Percentiles rank a stretch among this genome's conserved stretches.
Evolutionary conservation across 2,797 vertebrate species (phyloP).

Genomic region (Dromococcyx pavoninus): DNA sequence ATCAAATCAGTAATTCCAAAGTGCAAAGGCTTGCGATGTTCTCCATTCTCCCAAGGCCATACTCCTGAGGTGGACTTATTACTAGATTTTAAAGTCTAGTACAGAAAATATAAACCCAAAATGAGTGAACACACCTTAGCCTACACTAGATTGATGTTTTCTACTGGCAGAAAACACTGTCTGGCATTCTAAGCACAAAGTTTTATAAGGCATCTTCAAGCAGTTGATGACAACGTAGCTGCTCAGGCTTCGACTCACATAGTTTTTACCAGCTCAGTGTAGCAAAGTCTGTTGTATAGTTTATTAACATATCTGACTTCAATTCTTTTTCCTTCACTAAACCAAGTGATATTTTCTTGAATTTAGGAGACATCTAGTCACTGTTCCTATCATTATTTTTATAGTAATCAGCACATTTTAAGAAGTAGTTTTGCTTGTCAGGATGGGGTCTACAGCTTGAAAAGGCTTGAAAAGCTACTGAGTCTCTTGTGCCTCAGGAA

Average conservation of each 20-base stretch:
- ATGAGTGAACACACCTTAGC: not conserved
- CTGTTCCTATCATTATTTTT: not conserved
- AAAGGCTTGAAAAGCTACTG: not conserved
- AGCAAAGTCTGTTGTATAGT: not conserved
- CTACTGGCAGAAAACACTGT: not conserved
- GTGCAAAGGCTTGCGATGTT: not conserved
- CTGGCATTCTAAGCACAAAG: not conserved
- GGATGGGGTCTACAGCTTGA: accelerated
- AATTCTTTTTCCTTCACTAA: not conserved
- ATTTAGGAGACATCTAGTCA: not conserved
- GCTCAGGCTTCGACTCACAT: not conserved
- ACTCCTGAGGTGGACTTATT: not conserved
- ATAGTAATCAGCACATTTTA: not conserved
- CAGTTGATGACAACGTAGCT: accelerated
- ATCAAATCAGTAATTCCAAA: not conserved
- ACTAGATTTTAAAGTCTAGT: not conserved
- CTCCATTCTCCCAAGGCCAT: not conserved
- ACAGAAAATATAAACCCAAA: not conserved
- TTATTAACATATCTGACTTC: not conserved
- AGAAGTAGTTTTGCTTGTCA: not conserved
- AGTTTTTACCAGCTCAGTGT: not conserved
- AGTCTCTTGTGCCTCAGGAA: not conserved
- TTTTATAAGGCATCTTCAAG: not conserved
- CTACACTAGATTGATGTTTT: not conserved
- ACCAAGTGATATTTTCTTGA: not conserved